A percentile compares a stretch with the other conserved stretches of the same genome.
Evolutionary conservation across 2,113 vertebrate genomes (phyloP).

Genomic region (Synchiropus splendidus): DNA sequence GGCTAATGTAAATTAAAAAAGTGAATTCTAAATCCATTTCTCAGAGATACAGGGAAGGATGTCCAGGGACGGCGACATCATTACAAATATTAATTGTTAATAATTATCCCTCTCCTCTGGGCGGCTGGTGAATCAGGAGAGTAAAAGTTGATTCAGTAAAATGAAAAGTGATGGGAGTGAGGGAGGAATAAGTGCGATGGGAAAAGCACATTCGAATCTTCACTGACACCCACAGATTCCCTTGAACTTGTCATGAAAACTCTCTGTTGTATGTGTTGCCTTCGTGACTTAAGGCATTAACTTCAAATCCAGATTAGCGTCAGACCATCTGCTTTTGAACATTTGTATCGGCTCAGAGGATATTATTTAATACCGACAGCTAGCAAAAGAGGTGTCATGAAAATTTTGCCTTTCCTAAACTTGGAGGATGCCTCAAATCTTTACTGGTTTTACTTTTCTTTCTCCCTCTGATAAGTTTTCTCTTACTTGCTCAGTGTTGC

Average conservation of each 20-base stretch:
- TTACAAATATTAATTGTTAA: conserved; percentile 73
- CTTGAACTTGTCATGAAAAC: conserved; percentile 40
- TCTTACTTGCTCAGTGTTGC: too few relatives aligned
- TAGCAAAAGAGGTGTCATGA: conserved; percentile 18
- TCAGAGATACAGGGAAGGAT: conserved; percentile 49
- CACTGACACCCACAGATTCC: conserved; percentile 29
- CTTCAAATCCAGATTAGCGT: conserved; percentile 60
- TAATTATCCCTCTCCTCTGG: conserved; percentile 64
- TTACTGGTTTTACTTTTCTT: too few relatives aligned
- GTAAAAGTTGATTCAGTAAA: conserved; percentile 41
- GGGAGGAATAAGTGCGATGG: conserved; percentile 8
- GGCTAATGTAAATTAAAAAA: conserved; percentile 64
- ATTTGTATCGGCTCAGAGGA: conserved; percentile 51
- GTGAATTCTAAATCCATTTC: conserved; percentile 67
- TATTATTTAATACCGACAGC: conserved; percentile 45
- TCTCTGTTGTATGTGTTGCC: conserved; percentile 41
- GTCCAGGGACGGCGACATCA: conserved; percentile 60
- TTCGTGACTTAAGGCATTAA: conserved; percentile 37
- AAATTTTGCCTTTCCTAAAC: neutral
- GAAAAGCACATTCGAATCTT: conserved; percentile 19
- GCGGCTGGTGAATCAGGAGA: conserved; percentile 55
- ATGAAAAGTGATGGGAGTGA: conserved; percentile 10
- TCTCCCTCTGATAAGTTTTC: too few relatives aligned
- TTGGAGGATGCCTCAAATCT: too few relatives aligned
- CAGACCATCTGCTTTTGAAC: conserved; percentile 57